Base-by-base conservation (phyloP, 2,888 invertebrate species). In the Latrodectus elegans region DNA sequence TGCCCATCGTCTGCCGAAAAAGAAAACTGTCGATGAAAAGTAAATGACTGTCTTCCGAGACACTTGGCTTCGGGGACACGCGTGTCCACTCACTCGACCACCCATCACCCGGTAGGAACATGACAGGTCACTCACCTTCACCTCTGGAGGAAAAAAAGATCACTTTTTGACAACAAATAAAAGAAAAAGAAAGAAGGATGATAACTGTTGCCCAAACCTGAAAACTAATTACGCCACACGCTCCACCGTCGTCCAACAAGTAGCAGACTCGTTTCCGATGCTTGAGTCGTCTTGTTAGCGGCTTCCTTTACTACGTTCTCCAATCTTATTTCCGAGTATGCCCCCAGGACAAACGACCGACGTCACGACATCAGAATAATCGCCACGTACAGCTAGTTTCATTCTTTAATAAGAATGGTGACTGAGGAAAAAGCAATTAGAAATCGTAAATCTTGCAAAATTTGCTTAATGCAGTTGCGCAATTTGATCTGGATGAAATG, bases 61-160 rank as follows among this genome's bases (percentile, higher is more conserved):
- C 12, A 15, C 10, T 15, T 65, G 17, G 52, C 84, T 72, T 51
- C 65, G 17, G 81, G 77, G 76, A 49, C 72, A 64, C 86, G 71
- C 86, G 81, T 87, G 86, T 75, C 86, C 77, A 64, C 80, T 60
- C 68, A 64, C 71, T 55, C 80, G 84, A 85, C 84, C 84, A 85
- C 84, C 79, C 84, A 85, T 65, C 60, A 85, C 68, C 60, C 53
- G 74, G 38, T 74, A 74, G 75, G 79, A 86, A 86, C 85, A 86
- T 77, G 86, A 87, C 86, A 87, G 86, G 86, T 87, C 86, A 87
- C 77, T 87, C 86, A 87, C 86, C 86, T 87, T 81, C 76, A 87
- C 86, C 86, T 86, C 76, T 38, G 55, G 22, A 51, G 53, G 60
- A 60, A 17, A 65, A 51, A 60, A 68, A 68, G 79, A 79, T 64